Evolutionary conservation across 23 tunicate species (phyloP), one percentile per base, ranked within the genome.

Genomic region (Ascidia mentula): DNA sequence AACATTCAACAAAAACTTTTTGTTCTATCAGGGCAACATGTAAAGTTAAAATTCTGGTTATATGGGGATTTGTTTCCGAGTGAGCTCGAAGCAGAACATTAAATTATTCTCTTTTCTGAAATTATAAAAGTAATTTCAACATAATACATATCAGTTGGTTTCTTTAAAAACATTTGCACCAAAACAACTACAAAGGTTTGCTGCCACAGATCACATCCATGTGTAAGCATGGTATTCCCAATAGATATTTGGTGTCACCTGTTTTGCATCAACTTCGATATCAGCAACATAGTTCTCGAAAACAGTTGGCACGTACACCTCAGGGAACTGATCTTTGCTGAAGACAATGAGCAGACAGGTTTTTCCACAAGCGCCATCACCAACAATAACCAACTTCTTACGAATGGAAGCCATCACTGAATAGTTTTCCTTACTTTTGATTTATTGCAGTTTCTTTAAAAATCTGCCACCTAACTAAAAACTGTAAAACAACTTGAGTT

Each of bases 361-460:
- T 88, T 96, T 96, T 31, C 99, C 99, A 88, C 99, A 96, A 40
- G 99, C 99, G 40, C 99, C 99, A 91, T 96, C 99, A 60, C 99
- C 99, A n/a, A 96, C 99, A 24, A 96, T 96, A 32, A 96, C 99
- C 18, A 96, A 88, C 85, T 96, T 96, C 74, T 96, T 96, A 6
- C 99, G 90, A 60, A 96, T 92, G 5, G 97, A 85, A 40, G 99
- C 97, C 99, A 96, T 96, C 40, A 36, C 45, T 45, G 37, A 36
- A 1, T 53, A 18, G 31, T 17, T 32, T 42, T 79, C 5, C 36
- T 45, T n/a, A n/a, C n/a, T 79, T 79, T 6, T 30, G 45, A 77
- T 6, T 77, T 31, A 77, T 20, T 38, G 45, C 13, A 20, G 22
- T 6, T 5, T 53, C 24, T 53, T 9, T 1, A 53, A 28, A 3